These are phyloP conservation scores for Panulirus ornatus DNA, from an alignment of 1,140 invertebrate genomes.

Conservation along the genomic window DNA sequence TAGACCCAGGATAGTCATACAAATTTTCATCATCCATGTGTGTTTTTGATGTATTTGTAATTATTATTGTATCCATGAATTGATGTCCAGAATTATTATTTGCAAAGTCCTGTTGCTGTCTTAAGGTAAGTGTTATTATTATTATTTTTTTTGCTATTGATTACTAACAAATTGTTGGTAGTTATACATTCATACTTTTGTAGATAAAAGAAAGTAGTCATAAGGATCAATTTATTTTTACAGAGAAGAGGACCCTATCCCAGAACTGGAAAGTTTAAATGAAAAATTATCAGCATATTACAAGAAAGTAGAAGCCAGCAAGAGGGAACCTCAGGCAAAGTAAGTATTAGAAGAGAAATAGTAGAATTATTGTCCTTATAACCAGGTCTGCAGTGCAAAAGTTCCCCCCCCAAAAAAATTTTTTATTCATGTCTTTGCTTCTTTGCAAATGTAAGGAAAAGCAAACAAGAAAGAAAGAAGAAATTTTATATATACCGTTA, in stretches of 20 bases:
- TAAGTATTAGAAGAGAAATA: conserved; percentile 41
- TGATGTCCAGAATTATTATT: background rate
- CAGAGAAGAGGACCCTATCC: conserved; percentile 56
- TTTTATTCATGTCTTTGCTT: no score
- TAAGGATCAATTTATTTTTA: background rate
- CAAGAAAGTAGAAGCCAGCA: conserved; percentile 62
- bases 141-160: background rate
- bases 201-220: background rate
- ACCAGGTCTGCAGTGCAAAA: background rate
- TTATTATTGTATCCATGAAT: background rate
- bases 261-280: conserved; percentile 51
- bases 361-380: background rate
- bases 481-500: no score
- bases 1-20: no score
- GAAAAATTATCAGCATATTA: conserved; percentile 56
- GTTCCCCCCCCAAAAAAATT: no score
- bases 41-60: background rate
- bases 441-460: no score
- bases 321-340: conserved; percentile 9
- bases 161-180: background rate
- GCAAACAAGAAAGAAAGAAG: no score
- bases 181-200: background rate
- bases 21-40: no score
- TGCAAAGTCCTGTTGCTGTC: background rate
- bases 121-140: background rate